Evolutionary conservation across 2,113 vertebrate genomes (phyloP).

Genomic region (Daboia siamensis): DNA sequence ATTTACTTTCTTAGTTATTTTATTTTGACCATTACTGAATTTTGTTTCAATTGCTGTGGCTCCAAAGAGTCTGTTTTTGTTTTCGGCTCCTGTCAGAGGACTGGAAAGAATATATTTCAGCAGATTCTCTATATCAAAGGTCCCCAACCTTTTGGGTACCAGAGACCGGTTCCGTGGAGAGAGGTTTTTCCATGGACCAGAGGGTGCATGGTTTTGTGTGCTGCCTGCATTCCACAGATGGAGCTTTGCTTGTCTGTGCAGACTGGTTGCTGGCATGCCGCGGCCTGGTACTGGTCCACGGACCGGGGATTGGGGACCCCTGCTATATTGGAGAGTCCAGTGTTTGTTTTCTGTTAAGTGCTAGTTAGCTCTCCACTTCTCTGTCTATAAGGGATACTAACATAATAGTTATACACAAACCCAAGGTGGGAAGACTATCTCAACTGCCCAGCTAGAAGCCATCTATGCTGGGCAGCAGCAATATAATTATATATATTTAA

Average conservation of each 20-base stretch:
- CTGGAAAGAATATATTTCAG: neutral
- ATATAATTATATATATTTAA: neutral
- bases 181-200: no score
- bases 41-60: neutral
- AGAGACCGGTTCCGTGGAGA: no score
- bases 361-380: neutral
- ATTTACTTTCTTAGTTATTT: neutral
- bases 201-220: no score
- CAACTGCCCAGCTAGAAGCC: neutral
- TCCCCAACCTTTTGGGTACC: no score
- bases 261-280: no score
- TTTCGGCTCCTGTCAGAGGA: neutral
- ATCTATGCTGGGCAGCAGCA: neutral
- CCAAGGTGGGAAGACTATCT: neutral
- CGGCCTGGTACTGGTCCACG: no score
- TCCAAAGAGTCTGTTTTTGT: neutral
- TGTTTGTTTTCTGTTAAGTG: neutral
- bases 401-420: neutral
- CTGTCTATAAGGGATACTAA: neutral
- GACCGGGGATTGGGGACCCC: no score
- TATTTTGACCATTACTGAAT: neutral
- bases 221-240: no score
- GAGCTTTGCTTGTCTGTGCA: no score
- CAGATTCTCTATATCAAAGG: neutral
- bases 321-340: neutral